Base-by-base conservation (phyloP, 2,797 vertebrate species). In the Acipenser ruthenus region DNA sequence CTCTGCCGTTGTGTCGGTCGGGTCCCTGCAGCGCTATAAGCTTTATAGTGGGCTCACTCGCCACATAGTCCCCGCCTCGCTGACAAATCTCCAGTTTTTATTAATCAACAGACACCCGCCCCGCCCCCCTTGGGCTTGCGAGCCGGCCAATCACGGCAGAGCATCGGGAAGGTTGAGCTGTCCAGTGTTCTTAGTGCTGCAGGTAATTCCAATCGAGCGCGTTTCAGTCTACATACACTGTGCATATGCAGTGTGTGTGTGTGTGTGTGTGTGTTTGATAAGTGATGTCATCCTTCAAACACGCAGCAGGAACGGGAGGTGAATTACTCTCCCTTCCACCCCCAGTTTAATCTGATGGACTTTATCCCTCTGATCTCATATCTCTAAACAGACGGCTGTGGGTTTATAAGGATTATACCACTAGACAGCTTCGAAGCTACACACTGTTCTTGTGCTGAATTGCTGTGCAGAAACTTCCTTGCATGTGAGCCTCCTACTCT, bases 211-310 rank as follows among this genome's bases (percentile, higher is more conserved):
- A 71, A 37, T 68, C 72, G 55, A 52, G 72, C 60, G 23, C 50
- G 75, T 74, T 80, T 77, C 78, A 68, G 50, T 13, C 58, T 37
- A 59, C 50, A 60, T 65, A 55, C 10, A 18, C 47, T 50, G 48
- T 15, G 48, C 13, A 49, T 11, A 6, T 11, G 63, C 11, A 6
- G 49, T 50, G 63, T n/a, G 63, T 77, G 75, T 73, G 64, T 80
- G 80, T 80, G 80, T 79, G 79, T 81, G 81, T 83, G 79, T 37
- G 23, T 37, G 23, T 37, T 37, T 37, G 1, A 37, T 77, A 82
- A 84, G 87, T 89, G 86, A 89, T 89, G 85, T 88, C 86, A 89
- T 84, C 73, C 62, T 67, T 66, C 64, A 79, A 75, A 83, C 75
- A 82, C 71, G 79, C 74, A 73, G 82, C 72, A 78, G 82, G 83